Evolutionary conservation across 2,113 vertebrate genomes (phyloP).

Genomic region (Nycticorax nycticorax): DNA sequence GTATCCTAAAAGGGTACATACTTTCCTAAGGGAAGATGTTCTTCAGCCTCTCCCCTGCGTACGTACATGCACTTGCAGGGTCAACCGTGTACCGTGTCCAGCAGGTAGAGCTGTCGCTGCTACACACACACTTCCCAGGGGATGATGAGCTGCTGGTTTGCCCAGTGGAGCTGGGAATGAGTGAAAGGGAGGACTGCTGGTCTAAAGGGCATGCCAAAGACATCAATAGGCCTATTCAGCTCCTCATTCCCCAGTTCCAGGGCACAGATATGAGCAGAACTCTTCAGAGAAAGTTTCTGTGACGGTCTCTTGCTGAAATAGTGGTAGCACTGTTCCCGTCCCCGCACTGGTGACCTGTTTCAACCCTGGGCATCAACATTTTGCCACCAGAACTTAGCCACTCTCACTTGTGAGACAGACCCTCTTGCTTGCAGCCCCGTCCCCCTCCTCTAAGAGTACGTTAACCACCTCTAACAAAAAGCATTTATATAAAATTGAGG

Average conservation of each 20-base stretch:
- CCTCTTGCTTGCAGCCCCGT: neutral
- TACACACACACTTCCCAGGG: neutral
- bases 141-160: neutral
- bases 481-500: constrained; percentile 2
- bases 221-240: neutral
- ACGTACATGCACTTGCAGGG: neutral
- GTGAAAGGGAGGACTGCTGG: neutral
- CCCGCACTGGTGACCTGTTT: neutral
- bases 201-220: neutral
- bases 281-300: neutral
- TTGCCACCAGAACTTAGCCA: neutral
- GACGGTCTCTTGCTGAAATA: neutral
- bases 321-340: neutral
- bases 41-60: neutral
- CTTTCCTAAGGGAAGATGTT: neutral
- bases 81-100: neutral
- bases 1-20: neutral
- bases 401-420: neutral
- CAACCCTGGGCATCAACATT: neutral
- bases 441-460: neutral
- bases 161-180: neutral
- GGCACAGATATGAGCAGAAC: neutral
- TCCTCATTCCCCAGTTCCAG: neutral
- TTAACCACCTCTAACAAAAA: constrained; percentile 39
- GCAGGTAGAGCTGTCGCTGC: neutral